Base-by-base conservation (phyloP, 2,797 vertebrate genomes). In the Harpagifer antarcticus region DNA sequence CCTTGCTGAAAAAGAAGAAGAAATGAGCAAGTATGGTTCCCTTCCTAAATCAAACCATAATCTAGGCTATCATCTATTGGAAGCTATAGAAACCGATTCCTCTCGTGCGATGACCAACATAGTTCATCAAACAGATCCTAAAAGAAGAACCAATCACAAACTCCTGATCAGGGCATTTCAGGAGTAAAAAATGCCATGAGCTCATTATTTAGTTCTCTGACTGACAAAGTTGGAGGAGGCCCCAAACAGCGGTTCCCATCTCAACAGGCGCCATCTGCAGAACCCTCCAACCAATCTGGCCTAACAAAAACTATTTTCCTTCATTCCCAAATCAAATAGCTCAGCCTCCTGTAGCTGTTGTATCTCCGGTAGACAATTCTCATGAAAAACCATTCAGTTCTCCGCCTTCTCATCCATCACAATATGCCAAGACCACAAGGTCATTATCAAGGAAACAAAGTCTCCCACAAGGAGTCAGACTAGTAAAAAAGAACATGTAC, bases 1-100 rank as follows among this genome's bases (percentile, higher is more conserved):
- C 85, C 95, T 99, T 71, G 97, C 97, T 72, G 98, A 98, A 91
- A 99, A 99, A 88, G 98, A 99, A 84, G 96, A 99, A 78, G 98
- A 99, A 94, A 98, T 99, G 69, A 99, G 93, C 78, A 97, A 94
- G 68, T 98, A 97, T 77, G 94, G 95, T 74, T 94, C 95, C 0
- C 89, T 99, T 86, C 93, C 97, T 47, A 94, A 95, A 90, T 93
- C 92, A 11, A 95, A 81, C 86, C 95, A 94, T n/a, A 94, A 85
- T 94, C 94, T 31, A 93, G 91, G 58, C 69, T 94, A 7, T 95
- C 92, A 8, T 94, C 93, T 61, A 89, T 83, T 59, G 89, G 86
- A 69, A 95, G 86, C 79, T 77, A 85, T 85, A 91, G 72, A 85
- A 91, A 91, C 88, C 0, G 86, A 93, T 91, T 94, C 93, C n/a